Conservation (phyloP, 30 jellyfish, hydroid and myxozoan genomes). For the Mastigias papua region DNA sequence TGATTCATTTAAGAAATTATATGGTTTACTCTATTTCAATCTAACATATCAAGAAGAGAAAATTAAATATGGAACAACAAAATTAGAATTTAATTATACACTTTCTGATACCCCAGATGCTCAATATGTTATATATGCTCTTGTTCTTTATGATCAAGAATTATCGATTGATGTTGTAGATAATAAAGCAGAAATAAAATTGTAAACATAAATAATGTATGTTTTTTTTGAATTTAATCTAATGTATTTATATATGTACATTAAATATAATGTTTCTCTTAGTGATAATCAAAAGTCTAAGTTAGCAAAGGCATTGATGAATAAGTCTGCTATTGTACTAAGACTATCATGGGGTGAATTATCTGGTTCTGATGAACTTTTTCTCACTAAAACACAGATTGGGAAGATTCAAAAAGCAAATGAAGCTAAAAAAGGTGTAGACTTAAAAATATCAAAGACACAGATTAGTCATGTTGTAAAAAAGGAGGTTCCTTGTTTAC, state of each 20-base stretch:
- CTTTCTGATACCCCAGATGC: neutral
- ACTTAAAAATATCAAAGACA: conserved; percentile 45
- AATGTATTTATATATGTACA: conserved; percentile 23
- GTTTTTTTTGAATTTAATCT: no score
- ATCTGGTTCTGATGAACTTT: conserved; percentile 61
- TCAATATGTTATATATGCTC: neutral
- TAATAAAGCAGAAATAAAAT: neutral
- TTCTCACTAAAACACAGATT: conserved; percentile 60
- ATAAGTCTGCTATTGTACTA: conserved; percentile 41
- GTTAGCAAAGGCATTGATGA: conserved; percentile 57
- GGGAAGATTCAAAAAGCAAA: conserved; percentile 41
- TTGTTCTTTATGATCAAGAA: neutral
- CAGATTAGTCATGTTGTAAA: conserved; percentile 54
- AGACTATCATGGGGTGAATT: conserved; percentile 33
- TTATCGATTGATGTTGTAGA: neutral
- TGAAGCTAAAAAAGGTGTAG: conserved; percentile 20
- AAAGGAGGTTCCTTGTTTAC: conserved; percentile 58
- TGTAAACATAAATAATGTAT: conserved; percentile 26
- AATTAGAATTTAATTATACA: neutral
- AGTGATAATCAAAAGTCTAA: conserved; percentile 52
- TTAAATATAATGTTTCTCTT: conserved; percentile 38
- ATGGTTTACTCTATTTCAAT: neutral
- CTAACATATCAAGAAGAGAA: neutral
- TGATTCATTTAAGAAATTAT: no score
- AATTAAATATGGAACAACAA: neutral